phyloP scores from a whole-genome alignment of 2,888 invertebrate species.

The Drosophila eohydei region DNA sequence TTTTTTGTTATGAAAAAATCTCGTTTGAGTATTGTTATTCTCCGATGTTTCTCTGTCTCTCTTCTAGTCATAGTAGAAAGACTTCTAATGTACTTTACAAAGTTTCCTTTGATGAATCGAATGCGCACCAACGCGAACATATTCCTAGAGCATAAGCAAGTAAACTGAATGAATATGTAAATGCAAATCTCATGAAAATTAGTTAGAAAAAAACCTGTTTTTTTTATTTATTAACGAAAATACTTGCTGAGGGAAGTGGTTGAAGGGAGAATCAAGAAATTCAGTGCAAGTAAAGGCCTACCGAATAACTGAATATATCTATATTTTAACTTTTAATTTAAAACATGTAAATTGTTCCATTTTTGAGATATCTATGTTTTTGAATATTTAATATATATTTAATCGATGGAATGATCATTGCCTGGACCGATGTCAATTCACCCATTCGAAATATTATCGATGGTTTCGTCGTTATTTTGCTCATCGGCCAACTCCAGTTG shows the following conservation, averaged over 20 bases:
- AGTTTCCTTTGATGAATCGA: conserved; percentile 13
- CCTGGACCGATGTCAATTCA: background rate
- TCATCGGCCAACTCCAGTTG: conserved; percentile 22
- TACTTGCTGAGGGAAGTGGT: background rate
- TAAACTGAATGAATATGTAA: conserved; percentile 21
- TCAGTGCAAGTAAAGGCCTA: too few relatives aligned
- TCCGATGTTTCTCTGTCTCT: conserved; percentile 10
- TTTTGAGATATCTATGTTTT: too few relatives aligned
- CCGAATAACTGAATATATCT: too few relatives aligned
- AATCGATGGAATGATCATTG: background rate
- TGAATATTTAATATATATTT: too few relatives aligned
- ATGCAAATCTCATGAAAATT: conserved; percentile 28
- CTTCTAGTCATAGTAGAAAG: conserved; percentile 11
- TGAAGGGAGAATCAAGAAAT: too few relatives aligned
- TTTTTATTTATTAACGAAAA: too few relatives aligned
- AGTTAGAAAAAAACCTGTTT: too few relatives aligned
- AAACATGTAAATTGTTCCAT: too few relatives aligned
- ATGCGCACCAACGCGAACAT: conserved; percentile 34
- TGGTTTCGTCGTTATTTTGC: background rate
- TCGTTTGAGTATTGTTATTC: conserved; percentile 36
- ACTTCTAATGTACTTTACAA: conserved; percentile 6
- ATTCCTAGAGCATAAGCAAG: conserved; percentile 44
- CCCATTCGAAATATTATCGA: conserved; percentile 15
- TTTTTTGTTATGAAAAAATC: conserved; percentile 15
- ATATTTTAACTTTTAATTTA: too few relatives aligned